Evolutionary conservation across 2,888 invertebrate genomes (phyloP).

Genomic region (Peribatodes rhomboidaria): DNA sequence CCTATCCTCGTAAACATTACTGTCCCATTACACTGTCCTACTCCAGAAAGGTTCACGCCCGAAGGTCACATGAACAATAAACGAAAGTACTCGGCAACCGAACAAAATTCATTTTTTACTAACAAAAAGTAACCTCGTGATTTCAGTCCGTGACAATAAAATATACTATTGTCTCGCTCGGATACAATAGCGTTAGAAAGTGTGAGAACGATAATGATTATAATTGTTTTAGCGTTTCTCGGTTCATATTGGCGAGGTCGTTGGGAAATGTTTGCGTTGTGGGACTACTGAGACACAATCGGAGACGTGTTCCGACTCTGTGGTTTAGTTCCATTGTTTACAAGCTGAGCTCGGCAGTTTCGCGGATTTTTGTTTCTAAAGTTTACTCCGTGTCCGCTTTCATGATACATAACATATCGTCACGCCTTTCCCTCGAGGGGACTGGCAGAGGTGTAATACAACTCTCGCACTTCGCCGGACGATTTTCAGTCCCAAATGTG

Average conservation of each 20-base stretch:
- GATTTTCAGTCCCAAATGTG: too few species aligned
- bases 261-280: conserved; percentile 35
- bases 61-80: conserved; percentile 51
- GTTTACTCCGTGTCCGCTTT: too few species aligned
- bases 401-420: too few species aligned
- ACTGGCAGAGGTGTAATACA: too few species aligned
- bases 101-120: conserved; percentile 44
- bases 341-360: not conserved
- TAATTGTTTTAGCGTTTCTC: conserved; percentile 68
- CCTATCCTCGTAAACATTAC: conserved; percentile 45
- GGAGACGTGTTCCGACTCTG: conserved; percentile 39
- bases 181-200: conserved; percentile 81
- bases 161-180: conserved; percentile 75
- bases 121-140: conserved; percentile 60
- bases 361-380: too few species aligned
- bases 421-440: too few species aligned
- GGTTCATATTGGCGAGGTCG: conserved; percentile 44
- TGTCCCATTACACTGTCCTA: conserved; percentile 41
- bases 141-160: conserved; percentile 65
- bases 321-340: conserved; percentile 8
- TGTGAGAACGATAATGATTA: conserved; percentile 75
- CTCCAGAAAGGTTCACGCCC: conserved; percentile 38
- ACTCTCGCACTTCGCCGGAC: too few species aligned
- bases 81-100: conserved; percentile 46
- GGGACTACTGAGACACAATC: conserved; percentile 35